Evolutionary conservation across 2,888 invertebrate genomes (phyloP).

Genomic region (Chironomus tentans): DNA sequence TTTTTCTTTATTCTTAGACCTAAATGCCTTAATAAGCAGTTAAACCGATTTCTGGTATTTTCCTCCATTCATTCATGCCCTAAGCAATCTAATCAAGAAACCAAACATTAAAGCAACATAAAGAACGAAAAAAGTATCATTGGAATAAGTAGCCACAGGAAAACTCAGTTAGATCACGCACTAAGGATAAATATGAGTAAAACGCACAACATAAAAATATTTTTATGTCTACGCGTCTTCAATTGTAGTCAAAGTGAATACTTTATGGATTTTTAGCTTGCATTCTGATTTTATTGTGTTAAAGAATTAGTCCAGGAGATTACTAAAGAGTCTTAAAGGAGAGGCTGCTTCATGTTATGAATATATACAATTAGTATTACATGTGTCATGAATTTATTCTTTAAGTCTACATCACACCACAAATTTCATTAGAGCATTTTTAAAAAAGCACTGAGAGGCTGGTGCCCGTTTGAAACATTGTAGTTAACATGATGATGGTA

Average conservation of each 20-base stretch:
- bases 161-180: neutral
- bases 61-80: neutral
- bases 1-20: neutral
- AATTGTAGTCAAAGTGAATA: no score
- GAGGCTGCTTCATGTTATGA: neutral
- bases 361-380: neutral
- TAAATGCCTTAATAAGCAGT: conserved; percentile 2
- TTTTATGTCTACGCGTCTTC: no score
- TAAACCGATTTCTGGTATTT: conserved; percentile 8
- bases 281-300: neutral
- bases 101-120: conserved; percentile 7
- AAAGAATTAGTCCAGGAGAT: neutral
- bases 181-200: neutral
- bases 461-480: neutral
- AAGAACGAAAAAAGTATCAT: neutral
- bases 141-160: neutral
- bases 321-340: neutral
- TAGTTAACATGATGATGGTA: neutral
- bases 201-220: no score
- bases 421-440: neutral
- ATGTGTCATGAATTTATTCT: neutral
- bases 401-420: no score
- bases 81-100: conserved; percentile 16
- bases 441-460: no score
- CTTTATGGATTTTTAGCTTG: no score